Percentiles rank a stretch among this genome's conserved stretches.
These are phyloP conservation scores for Orius insidiosus DNA, from an alignment of 1,140 invertebrate genomes.

Conservation along the genomic window DNA sequence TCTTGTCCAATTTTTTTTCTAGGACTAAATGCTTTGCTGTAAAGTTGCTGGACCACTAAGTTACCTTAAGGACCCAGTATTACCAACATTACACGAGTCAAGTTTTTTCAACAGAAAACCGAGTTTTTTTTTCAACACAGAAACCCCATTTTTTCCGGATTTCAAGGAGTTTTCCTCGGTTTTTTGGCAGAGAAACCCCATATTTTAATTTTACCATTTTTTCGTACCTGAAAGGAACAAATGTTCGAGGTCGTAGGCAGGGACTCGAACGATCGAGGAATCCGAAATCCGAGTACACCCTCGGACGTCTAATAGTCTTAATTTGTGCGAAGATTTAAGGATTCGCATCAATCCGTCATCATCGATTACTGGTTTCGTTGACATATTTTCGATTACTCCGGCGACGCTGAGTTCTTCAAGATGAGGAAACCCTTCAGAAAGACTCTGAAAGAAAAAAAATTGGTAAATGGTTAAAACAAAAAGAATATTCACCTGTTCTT, in stretches of 20 bases:
- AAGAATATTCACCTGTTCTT: slow-evolving; percentile 42
- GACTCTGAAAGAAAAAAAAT: slow-evolving; percentile 34
- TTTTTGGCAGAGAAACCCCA: too few relatives aligned
- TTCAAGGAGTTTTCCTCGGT: too few relatives aligned
- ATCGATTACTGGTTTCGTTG: slow-evolving; percentile 39
- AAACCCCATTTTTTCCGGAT: too few relatives aligned
- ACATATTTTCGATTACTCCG: slow-evolving; percentile 39
- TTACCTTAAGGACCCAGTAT: too few relatives aligned
- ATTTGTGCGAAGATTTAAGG: slow-evolving; percentile 52
- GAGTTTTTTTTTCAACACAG: too few relatives aligned
- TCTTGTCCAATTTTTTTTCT: too few relatives aligned
- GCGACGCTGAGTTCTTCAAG: slow-evolving; percentile 67
- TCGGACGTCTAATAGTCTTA: slow-evolving; percentile 57
- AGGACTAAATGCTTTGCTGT: too few relatives aligned
- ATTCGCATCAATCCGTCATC: slow-evolving; percentile 58
- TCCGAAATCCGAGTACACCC: slow-evolving; percentile 58
- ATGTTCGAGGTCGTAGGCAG: slow-evolving; percentile 69
- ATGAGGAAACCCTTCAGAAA: slow-evolving; percentile 52
- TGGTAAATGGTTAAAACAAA: not conserved
- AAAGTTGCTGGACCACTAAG: too few relatives aligned
- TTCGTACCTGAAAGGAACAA: slow-evolving; percentile 64
- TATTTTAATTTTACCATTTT: too few relatives aligned
- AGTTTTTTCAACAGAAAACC: too few relatives aligned
- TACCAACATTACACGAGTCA: too few relatives aligned
- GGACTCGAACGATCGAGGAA: slow-evolving; percentile 56